Evolutionary conservation across 2,888 invertebrate species (phyloP), one percentile per base, ranked within the genome.

Genomic region (Cerastis leucographa): DNA sequence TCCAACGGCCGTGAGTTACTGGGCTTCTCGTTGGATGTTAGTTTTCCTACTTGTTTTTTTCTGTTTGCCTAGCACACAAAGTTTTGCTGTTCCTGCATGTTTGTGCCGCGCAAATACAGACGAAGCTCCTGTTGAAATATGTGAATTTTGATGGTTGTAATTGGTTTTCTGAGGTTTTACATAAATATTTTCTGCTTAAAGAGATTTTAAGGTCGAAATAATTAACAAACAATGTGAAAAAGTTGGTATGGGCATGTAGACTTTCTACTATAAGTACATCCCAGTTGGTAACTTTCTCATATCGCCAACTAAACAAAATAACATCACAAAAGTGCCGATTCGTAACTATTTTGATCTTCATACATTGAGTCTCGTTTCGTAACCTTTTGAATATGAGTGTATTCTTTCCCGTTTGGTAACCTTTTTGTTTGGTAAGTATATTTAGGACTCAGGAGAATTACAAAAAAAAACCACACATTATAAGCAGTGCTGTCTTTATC

Each of bases 1-100:
- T 81, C 65, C 66, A 59, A 74, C 64, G 42, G 64, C 67, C 14
- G 74, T 85, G 78, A 86, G 80, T 83, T 82, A 88, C 80, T 59
- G 74, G 40, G 70, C 68, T 76, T 66, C 74, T 59, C 56, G 72
- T 56, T 73, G 65, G 46, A 74, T 80, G 73, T 73, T 82, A 46
- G 68, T 35, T 46, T 49, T 65, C 77, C 65, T 51, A 44, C 40
- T 65, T 25, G 76, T 64, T 83, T 86, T n/a, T 86, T 85, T 77
- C 59, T 71, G 75, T 85, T 54, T 74, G 19, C 70, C 68, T 35
- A 11, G 71, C 44, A 73, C 42, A 76, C 51, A 76, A 76, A 64
- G 65, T 79, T 78, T 76, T 29, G 29, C 46, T 12, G 49, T 25
- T 40, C 64, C 66, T 25, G 19, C 7, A 3, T 66, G 40, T 85